phyloP scores from a whole-genome alignment of 2,888 invertebrate species.

The Elaeidobius kamerunicus region DNA sequence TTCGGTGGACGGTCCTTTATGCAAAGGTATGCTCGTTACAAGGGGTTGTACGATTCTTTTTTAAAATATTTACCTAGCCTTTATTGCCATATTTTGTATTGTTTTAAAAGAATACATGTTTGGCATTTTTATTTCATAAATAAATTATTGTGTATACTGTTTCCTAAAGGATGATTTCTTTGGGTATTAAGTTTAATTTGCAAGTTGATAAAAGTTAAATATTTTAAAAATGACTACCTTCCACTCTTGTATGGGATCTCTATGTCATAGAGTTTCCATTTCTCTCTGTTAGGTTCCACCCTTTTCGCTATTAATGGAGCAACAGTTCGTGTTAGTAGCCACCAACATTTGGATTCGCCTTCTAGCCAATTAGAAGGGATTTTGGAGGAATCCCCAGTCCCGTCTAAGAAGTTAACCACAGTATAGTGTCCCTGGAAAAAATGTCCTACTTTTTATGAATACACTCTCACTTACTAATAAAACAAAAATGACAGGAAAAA shows the following conservation, averaged over 20 bases:
- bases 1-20: neutral
- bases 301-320: neutral
- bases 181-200: too few species aligned
- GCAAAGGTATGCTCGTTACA: neutral
- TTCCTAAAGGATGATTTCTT: too few species aligned
- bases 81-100: too few species aligned
- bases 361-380: neutral
- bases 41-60: neutral
- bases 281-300: neutral
- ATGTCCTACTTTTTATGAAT: neutral
- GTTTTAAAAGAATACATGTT: too few species aligned
- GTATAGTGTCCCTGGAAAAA: too few species aligned
- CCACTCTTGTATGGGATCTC: neutral
- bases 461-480: neutral
- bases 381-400: too few species aligned
- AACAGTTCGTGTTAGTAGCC: neutral
- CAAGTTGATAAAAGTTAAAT: too few species aligned
- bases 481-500: neutral
- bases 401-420: too few species aligned
- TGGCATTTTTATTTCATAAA: too few species aligned
- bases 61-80: neutral
- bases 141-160: too few species aligned
- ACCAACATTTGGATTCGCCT: neutral
- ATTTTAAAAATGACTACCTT: too few species aligned
- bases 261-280: neutral